Base-by-base conservation (phyloP, 2,888 invertebrate genomes). In the Drosophila peninsularis region DNA sequence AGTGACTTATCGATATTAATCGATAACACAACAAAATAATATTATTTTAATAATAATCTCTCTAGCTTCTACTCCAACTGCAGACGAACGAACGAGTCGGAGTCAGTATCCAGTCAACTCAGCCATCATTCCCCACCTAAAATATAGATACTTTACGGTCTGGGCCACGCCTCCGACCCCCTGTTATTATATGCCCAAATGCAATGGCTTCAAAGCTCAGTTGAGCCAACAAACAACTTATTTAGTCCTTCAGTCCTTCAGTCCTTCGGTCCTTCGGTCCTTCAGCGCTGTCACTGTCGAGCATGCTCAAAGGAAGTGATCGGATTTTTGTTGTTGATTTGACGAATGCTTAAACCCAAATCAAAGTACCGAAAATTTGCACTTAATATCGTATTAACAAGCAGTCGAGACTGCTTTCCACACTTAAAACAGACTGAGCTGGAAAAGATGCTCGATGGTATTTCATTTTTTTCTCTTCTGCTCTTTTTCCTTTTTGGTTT, bases 361-460 rank as follows among this genome's bases (percentile, higher is more conserved):
- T 36, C 57, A 41, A 54, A 62, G 34, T 55, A 44, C 50, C 47
- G 55, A 17, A 60, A 37, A 34, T 42, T 36, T 30, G 69, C 50
- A 34, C 62, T 55, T 37, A 19, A 75, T 53, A 52, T 50, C 37
- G 47, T 50, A 71, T 64, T 67, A 58, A 73, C 42, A 50, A 60
- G 50, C 57, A 36, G 55, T 53, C 34, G 36, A 52, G 36, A 17
- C 42, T 6, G 52, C 42, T 50, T 30, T 30, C 36, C 21, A 45
- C 60, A 50, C 73, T 67, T 50, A 41, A 57, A 27, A 58, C 53
- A 61, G 47, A 61, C 49, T 62, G 60, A 75, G 66, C 62, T 61
- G 57, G 61, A 57, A 71, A 44, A 58, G 49, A 61, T 64, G 57
- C 57, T 32, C 21, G 17, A 11, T 13, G 32, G 37, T 4, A 39